Base-by-base conservation (phyloP, 1,140 invertebrate genomes). In the Temnothorax nylanderi region DNA sequence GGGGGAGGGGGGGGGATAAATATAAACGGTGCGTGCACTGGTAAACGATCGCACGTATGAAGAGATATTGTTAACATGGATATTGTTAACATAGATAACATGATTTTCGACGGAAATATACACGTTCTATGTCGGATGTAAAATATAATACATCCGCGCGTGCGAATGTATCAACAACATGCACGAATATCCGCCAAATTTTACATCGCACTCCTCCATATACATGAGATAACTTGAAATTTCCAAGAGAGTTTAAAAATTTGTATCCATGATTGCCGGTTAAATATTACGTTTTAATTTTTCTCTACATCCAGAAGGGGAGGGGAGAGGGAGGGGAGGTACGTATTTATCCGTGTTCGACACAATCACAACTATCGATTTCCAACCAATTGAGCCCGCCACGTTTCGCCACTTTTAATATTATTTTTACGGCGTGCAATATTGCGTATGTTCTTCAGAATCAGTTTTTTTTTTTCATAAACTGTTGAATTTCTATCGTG, bases 281-380 rank as follows among this genome's bases (percentile, higher is more conserved):
- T 75, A 84, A 75, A 84, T 84, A 75, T 84, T 75, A 75, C 69
- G 41, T 60, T 84, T 84, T 84, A 75, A 84, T 84, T 84, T 84
- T 84, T 84, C 69, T 37, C 80, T 37, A 37, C 32, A 11, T 44
- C 32, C 47, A 34, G 75, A 69, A 10, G 10, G 4, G 37, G 8
- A 4, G 7, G 62, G 16, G 7, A 1, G 34, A 18, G 37, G 10
- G n/a, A 0, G 41, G 4, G 7, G 1, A 2, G 65, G 26, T 74
- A 37, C 41, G 65, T 82, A 74, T 74, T 84, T 84, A 74, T 32
- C 44, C 67, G 41, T 8, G 26, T 56, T 81, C 21, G 78, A 71
- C 10, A 54, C 69, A 84, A 84, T 84, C 80, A 84, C 69, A 84
- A 84, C 69, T 84, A 84, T 84, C 80, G 80, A 84, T 84, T 74